phyloP scores from a whole-genome alignment of 2,888 invertebrate genomes.

The Aproaerema taeniolella region DNA sequence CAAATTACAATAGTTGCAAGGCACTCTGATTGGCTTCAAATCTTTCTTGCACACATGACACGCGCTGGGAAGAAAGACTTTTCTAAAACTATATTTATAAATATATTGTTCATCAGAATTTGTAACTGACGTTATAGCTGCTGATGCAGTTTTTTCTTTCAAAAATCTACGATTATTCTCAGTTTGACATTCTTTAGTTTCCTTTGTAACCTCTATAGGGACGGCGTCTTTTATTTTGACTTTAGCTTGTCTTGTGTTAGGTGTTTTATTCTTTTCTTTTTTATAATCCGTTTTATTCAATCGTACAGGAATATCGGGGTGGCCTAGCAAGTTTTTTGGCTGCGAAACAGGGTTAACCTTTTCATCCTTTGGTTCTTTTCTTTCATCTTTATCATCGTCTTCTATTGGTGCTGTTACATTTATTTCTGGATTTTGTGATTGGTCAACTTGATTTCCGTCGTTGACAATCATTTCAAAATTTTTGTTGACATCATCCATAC shows the following conservation, averaged over 20 bases:
- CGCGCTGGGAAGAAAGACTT: slow-evolving; percentile 78
- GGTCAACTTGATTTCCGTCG: slow-evolving; percentile 29
- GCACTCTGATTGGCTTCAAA: slow-evolving; percentile 40
- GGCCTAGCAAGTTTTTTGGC: slow-evolving; percentile 77
- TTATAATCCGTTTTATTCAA: slow-evolving; percentile 72
- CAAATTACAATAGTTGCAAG: slow-evolving; percentile 76
- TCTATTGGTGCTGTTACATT: slow-evolving; percentile 43
- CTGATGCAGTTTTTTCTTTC: slow-evolving; percentile 33
- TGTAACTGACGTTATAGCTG: slow-evolving; percentile 44
- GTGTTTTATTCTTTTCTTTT: slow-evolving; percentile 69
- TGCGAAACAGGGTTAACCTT: slow-evolving; percentile 49
- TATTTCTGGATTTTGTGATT: slow-evolving; percentile 42
- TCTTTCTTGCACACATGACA: slow-evolving; percentile 74
- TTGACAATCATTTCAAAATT: slow-evolving; percentile 61
- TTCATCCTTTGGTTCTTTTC: slow-evolving; percentile 28
- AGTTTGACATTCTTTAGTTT: slow-evolving; percentile 53
- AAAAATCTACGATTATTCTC: slow-evolving; percentile 36
- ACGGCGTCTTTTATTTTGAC: slow-evolving; percentile 63
- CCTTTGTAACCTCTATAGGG: slow-evolving; percentile 39
- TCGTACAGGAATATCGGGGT: slow-evolving; percentile 70
- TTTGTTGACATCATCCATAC: slow-evolving; percentile 55
- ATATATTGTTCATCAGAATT: slow-evolving; percentile 79
- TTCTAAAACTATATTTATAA: slow-evolving; percentile 81
- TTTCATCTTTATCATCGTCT: slow-evolving; percentile 36
- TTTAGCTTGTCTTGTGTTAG: slow-evolving; percentile 53